Conservation (phyloP, 2,113 vertebrate genomes). For the Stegostoma tigrinum region DNA sequence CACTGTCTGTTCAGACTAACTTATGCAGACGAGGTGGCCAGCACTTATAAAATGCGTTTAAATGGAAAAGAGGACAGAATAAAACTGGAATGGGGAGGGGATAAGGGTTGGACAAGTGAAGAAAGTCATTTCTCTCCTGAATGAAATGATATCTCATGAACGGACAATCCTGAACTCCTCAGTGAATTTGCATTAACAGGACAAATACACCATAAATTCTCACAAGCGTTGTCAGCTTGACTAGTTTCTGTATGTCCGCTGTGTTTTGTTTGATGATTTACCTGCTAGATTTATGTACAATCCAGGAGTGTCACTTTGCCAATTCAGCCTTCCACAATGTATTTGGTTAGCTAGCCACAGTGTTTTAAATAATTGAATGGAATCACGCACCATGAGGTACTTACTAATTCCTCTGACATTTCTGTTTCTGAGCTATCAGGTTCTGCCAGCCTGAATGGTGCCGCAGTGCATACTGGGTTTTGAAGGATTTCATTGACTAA, state of each 20-base stretch:
- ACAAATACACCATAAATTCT: neutral
- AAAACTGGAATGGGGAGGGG: neutral
- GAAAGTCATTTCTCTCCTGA: neutral
- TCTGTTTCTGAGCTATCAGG: neutral
- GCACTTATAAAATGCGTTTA: neutral
- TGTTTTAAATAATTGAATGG: conserved; percentile 1
- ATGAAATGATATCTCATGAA: too few species aligned
- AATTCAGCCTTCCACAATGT: conserved; percentile 19
- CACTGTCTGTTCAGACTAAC: neutral
- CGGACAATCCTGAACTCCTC: neutral
- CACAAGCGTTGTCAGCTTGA: neutral
- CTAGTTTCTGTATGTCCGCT: neutral
- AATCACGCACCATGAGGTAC: neutral
- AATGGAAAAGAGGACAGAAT: neutral
- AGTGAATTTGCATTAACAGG: neutral
- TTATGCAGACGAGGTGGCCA: neutral
- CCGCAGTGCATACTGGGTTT: neutral
- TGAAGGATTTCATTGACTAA: conserved; percentile 14
- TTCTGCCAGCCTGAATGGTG: neutral
- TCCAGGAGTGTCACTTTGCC: neutral
- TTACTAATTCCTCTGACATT: conserved; percentile 17
- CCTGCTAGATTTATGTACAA: neutral
- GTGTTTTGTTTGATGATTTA: neutral
- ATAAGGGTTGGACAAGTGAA: neutral
- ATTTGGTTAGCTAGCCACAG: conserved; percentile 16